These are phyloP conservation scores for Atrichornis clamosus DNA, from an alignment of 2,113 vertebrate species.

Conservation along the genomic window DNA sequence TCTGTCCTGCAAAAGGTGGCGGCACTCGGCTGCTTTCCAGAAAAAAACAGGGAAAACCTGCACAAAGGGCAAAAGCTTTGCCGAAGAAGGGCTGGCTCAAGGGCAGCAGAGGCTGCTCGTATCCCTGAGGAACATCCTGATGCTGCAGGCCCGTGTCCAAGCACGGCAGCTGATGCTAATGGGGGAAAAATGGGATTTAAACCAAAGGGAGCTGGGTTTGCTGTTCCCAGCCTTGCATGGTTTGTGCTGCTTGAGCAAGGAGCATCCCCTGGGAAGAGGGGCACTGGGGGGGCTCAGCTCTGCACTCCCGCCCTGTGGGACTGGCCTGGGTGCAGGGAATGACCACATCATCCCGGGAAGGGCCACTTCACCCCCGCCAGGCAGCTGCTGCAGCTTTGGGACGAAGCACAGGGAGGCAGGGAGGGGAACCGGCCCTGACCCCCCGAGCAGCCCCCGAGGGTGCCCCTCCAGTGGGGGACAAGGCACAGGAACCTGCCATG, in stretches of 20 bases:
- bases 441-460: neutral
- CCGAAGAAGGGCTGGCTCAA: neutral
- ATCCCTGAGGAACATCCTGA: neutral
- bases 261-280: accelerated
- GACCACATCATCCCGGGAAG: accelerated
- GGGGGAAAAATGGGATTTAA: neutral
- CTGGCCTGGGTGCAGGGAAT: neutral
- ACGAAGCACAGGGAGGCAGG: accelerated
- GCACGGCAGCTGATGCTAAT: accelerated
- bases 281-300: neutral
- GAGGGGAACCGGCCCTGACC: accelerated
- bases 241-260: neutral
- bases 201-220: neutral
- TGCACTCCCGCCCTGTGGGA: accelerated
- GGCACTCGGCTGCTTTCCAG: neutral
- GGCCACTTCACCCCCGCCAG: accelerated
- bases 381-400: neutral
- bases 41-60: neutral
- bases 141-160: neutral
- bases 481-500: accelerated
- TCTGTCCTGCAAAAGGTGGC: neutral
- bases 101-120: neutral
- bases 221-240: accelerated
- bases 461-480: accelerated
- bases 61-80: neutral